A percentile compares a stretch with the other conserved stretches of the same genome.
Conservation (phyloP, 2,113 vertebrate species). For the western clawed frog (Xenopus tropicalis) region UCB_Xtro_10.0 CM004443.2:178300501-178301000, state of each 20-base stretch:
- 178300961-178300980: too few relatives aligned
- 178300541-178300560: constrained; percentile 68
- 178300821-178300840: constrained; percentile 10
- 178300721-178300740: constrained; percentile 12
- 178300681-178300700: constrained; percentile 46
- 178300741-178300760: constrained; percentile 38
- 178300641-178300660: constrained; percentile 54
- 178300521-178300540: constrained; percentile 59
- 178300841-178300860: too few relatives aligned
- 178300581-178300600: constrained; percentile 65
- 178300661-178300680: constrained; percentile 53
- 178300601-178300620: constrained; percentile 66
- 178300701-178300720: constrained; percentile 53
- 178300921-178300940: too few relatives aligned
- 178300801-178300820: constrained; percentile 19
- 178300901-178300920: too few relatives aligned
- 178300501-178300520: constrained; percentile 66
- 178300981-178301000: too few relatives aligned
- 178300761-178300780: constrained; percentile 12
- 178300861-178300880: too few relatives aligned
- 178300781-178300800: constrained; percentile 25
- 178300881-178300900: too few relatives aligned
- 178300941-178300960: too few relatives aligned
- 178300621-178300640: constrained; percentile 60
- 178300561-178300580: constrained; percentile 65